These are phyloP conservation scores for Druon quercuslanigerum DNA, from an alignment of 1,140 invertebrate genomes.

Conservation along the genomic window DNA sequence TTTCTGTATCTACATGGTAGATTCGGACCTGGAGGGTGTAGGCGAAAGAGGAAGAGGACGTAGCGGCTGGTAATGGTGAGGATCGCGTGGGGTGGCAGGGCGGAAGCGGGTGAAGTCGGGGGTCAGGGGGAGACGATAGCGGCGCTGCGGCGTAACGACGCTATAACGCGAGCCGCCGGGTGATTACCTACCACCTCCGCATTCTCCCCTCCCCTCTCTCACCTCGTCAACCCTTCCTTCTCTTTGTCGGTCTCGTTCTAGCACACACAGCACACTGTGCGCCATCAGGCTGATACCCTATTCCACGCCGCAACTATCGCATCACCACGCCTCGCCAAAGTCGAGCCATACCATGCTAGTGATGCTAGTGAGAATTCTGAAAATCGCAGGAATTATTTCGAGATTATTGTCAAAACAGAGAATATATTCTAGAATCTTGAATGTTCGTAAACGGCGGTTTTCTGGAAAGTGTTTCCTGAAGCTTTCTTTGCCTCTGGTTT, in stretches of 20 bases:
- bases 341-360: constrained; percentile 18
- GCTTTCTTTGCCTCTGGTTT: no score
- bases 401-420: no score
- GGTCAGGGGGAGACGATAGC: constrained; percentile 36
- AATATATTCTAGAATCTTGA: no score
- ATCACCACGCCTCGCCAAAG: constrained; percentile 33
- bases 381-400: no score
- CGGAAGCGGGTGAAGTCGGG: constrained; percentile 44
- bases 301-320: constrained; percentile 20
- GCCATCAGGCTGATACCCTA: constrained; percentile 42
- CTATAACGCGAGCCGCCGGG: constrained; percentile 70
- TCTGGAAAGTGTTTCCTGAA: not conserved
- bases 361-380: not conserved
- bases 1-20: not conserved
- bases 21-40: constrained; percentile 26
- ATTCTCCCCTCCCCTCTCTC: constrained; percentile 33
- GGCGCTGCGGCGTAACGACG: constrained; percentile 70
- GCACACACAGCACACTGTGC: constrained; percentile 3
- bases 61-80: constrained; percentile 31
- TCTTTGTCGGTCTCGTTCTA: constrained; percentile 37
- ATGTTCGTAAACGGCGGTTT: not conserved
- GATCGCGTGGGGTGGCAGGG: constrained; percentile 39
- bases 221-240: constrained; percentile 24
- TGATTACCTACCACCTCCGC: constrained; percentile 69
- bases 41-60: constrained; percentile 32